Percentiles rank a stretch among this genome's conserved stretches.
Evolutionary conservation across 92 coral and sea anemone genomes (phyloP).

Genomic region (Virgularia gustaviana): DNA sequence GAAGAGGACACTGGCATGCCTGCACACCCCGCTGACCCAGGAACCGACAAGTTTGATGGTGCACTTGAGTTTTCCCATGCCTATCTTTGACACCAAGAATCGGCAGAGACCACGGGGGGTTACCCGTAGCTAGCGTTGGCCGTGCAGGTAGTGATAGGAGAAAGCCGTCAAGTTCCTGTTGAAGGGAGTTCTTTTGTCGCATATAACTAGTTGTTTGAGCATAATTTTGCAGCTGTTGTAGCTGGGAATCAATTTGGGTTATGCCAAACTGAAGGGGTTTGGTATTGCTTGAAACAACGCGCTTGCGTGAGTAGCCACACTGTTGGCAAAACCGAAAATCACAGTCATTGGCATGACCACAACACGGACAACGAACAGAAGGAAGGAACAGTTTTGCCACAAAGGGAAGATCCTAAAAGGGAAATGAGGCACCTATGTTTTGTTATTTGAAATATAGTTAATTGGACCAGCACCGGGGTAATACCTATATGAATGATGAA

Average conservation of each 20-base stretch:
- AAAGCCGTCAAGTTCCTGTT: background rate
- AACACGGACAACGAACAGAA: background rate
- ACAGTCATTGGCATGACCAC: background rate
- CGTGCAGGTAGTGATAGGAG: too few relatives aligned
- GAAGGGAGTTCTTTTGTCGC: background rate
- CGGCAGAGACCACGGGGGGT: too few relatives aligned
- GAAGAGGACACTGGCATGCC: too few relatives aligned
- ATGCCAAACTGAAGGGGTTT: background rate
- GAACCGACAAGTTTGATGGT: too few relatives aligned
- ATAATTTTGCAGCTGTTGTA: background rate
- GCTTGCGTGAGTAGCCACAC: background rate
- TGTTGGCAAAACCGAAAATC: slow-evolving; percentile 4
- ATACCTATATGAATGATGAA: too few relatives aligned
- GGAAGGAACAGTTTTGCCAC: background rate
- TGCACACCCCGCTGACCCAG: too few relatives aligned
- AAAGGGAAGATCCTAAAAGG: background rate
- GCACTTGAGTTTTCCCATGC: too few relatives aligned
- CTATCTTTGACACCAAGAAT: too few relatives aligned
- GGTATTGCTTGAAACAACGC: background rate
- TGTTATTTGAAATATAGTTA: too few relatives aligned
- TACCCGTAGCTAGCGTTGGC: too few relatives aligned
- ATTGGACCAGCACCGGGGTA: too few relatives aligned
- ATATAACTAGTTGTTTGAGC: background rate
- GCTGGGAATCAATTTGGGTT: background rate
- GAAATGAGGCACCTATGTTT: too few relatives aligned